These are phyloP conservation scores for Pterobdella sp. DNA, from an alignment of 2,888 invertebrate genomes.

Conservation along the genomic window DNA sequence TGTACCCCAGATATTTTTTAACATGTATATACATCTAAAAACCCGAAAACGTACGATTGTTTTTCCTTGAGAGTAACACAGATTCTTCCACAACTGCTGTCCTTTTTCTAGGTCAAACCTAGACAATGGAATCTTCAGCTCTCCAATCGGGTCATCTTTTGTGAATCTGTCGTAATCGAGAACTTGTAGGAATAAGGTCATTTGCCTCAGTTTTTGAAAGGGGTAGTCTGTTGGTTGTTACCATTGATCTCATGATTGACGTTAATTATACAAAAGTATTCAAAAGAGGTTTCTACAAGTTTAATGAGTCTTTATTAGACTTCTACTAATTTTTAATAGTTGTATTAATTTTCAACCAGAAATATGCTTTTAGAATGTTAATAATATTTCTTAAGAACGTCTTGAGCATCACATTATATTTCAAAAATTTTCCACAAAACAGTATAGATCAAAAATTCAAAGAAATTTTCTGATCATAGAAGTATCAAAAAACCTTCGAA, in stretches of 20 bases:
- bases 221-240: conserved; percentile 50
- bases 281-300: too few species aligned
- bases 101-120: conserved; percentile 45
- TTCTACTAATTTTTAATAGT: too few species aligned
- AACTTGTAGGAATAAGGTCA: conserved; percentile 49
- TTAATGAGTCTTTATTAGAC: too few species aligned
- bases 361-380: too few species aligned
- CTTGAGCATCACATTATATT: too few species aligned
- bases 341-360: too few species aligned
- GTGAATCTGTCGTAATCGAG: conserved; percentile 46
- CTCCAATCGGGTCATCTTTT: conserved; percentile 40
- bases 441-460: too few species aligned
- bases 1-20: background rate
- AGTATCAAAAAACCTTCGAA: conserved; percentile 28
- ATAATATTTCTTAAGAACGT: too few species aligned
- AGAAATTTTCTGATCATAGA: too few species aligned
- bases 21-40: background rate
- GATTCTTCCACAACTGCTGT: conserved; percentile 46
- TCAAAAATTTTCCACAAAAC: too few species aligned
- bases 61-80: conserved; percentile 49
- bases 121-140: conserved; percentile 36
- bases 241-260: too few species aligned
- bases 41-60: conserved; percentile 32
- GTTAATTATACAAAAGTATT: too few species aligned
- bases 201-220: conserved; percentile 47